Conservation (phyloP, 2,888 invertebrate species). For the Oscheius myriophilus region DNA sequence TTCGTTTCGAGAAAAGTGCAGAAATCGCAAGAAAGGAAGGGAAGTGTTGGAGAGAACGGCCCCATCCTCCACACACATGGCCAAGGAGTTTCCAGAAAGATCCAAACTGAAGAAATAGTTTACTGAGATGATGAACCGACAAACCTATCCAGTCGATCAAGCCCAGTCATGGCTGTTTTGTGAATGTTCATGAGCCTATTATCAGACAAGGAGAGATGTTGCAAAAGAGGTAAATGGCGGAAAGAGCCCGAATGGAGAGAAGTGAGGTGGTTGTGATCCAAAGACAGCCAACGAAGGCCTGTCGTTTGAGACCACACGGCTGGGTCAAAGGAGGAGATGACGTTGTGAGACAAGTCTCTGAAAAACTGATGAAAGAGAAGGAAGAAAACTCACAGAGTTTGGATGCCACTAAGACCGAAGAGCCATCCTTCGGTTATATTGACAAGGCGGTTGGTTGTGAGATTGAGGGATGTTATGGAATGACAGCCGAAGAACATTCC, state of each 20-base stretch:
- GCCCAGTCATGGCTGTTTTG: conserved; percentile 53
- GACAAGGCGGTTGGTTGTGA: conserved; percentile 49
- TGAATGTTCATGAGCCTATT: conserved; percentile 52
- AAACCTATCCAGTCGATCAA: conserved; percentile 46
- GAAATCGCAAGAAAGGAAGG: conserved; percentile 46
- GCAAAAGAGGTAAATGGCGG: conserved; percentile 41
- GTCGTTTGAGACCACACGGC: conserved; percentile 52
- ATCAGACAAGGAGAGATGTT: conserved; percentile 46
- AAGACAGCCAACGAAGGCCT: conserved; percentile 45
- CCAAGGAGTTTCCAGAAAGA: conserved; percentile 54
- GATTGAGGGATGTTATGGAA: conserved; percentile 44
- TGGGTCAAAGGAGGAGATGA: conserved; percentile 47
- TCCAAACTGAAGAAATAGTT: conserved; percentile 35
- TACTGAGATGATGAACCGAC: background rate
- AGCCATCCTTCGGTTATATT: conserved; percentile 52
- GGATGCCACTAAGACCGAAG: conserved; percentile 47
- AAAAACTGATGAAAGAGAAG: conserved; percentile 17
- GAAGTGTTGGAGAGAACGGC: conserved; percentile 58
- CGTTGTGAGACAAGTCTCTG: conserved; percentile 54
- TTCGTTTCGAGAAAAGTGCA: conserved; percentile 17
- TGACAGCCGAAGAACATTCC: conserved; percentile 55
- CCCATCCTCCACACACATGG: conserved; percentile 60
- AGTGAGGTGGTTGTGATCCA: conserved; percentile 49
- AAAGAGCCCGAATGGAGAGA: conserved; percentile 53
- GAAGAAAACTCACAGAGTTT: conserved; percentile 44